Base-by-base conservation (phyloP, 2,888 invertebrate species). In the Amitus sp. region DNA sequence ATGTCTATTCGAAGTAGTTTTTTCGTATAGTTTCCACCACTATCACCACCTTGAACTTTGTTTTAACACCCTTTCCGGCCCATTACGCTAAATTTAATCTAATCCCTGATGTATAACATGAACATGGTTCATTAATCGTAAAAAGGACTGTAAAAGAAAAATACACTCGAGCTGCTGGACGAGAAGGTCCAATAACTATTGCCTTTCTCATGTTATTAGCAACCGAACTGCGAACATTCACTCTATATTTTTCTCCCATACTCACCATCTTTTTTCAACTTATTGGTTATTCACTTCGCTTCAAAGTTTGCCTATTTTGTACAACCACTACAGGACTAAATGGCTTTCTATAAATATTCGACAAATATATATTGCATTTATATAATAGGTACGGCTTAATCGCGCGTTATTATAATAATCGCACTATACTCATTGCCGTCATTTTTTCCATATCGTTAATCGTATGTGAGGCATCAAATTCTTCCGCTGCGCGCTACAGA, bases 71-170 rank as follows among this genome's bases (percentile, higher is more conserved):
- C 53, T 55, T 71, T 70, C 71, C 72, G 68, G 74, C 73, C 62
- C 72, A 73, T 30, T 75, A 77, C 76, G 71, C 71, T 75, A 79
- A 80, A 60, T 75, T 80, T 80, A 80, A 70, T 78, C 79, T 81
- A 81, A 78, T 80, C 79, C 80, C 80, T 79, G 80, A 80, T 79
- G 76, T 80, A 79, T 76, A 77, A 79, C 75, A 77, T 79, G 77
- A 79, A 78, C 77, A 72, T 73, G 73, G 76, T 78, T 76, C 74
- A 76, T 74, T 45, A 75, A 78, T 76, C 71, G 73, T 77, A 76
- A 73, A 74, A 72, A 70, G 67, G 70, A 74, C 75, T 72, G 72
- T 72, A 73, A 73, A 70, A 73, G 72, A 71, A 78, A 75, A 75
- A 43, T 66, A 51, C 52, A 60, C 40, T 55, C 52, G 57, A 60